Evolutionary conservation across 2,797 vertebrate species (phyloP).

Genomic region (Hydrocynus forskahlii): DNA sequence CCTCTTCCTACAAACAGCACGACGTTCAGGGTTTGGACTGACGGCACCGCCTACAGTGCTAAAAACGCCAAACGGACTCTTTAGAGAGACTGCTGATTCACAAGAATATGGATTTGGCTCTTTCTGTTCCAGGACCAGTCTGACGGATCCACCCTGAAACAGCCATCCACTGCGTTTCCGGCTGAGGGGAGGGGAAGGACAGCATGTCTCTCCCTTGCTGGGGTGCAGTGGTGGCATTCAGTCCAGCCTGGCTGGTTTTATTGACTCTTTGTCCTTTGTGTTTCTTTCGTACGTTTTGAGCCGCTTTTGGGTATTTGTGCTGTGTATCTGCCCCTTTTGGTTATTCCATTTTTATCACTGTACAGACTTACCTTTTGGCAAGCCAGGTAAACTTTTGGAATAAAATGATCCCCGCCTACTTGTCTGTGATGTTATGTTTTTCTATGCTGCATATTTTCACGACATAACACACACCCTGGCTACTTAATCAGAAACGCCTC

Average conservation of each 20-base stretch:
- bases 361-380: neutral
- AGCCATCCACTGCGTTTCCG: neutral
- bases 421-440: neutral
- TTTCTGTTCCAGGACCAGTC: slow-evolving; percentile 22
- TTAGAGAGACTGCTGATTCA: slow-evolving; percentile 17
- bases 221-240: neutral
- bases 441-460: too few relatives aligned
- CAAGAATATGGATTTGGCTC: slow-evolving; percentile 2
- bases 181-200: neutral
- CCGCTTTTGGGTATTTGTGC: slow-evolving; percentile 6
- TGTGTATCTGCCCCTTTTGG: neutral
- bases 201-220: neutral
- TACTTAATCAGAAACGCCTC: too few relatives aligned
- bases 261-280: neutral
- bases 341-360: slow-evolving; percentile 20
- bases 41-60: slow-evolving; percentile 32
- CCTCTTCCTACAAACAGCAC: slow-evolving; percentile 79
- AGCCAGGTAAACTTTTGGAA: slow-evolving; percentile 12
- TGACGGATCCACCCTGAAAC: neutral
- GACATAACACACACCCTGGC: too few relatives aligned
- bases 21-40: slow-evolving; percentile 80
- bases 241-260: too few relatives aligned
- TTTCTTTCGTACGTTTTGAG: slow-evolving; percentile 28
- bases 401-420: slow-evolving; percentile 10
- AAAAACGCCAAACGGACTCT: slow-evolving; percentile 33